These are phyloP conservation scores for Eupithecia subfuscata DNA, from an alignment of 2,888 invertebrate genomes.

Conservation along the genomic window DNA sequence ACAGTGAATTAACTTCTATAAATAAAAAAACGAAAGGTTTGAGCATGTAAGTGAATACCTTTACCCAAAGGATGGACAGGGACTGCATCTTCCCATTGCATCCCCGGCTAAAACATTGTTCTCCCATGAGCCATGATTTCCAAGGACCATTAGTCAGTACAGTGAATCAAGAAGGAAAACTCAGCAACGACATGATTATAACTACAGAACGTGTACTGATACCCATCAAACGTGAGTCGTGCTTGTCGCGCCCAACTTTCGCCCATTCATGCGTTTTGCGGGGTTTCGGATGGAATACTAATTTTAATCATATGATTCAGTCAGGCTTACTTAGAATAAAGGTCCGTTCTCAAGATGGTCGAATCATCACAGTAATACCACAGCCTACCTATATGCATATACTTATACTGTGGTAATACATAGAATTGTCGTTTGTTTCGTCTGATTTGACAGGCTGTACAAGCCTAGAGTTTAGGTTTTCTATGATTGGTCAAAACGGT, in stretches of 20 bases:
- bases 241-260: conserved; percentile 72
- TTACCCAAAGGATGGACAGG: not conserved
- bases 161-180: conserved; percentile 40
- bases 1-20: not conserved
- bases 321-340: not conserved
- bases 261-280: conserved; percentile 59
- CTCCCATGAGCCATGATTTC: conserved; percentile 19
- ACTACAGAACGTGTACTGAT: conserved; percentile 54
- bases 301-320: conserved; percentile 22
- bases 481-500: too few relatives aligned
- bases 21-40: not conserved
- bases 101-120: not conserved
- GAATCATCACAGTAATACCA: not conserved
- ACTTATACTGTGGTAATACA: too few relatives aligned
- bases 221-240: conserved; percentile 60
- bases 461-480: too few relatives aligned
- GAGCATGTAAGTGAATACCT: not conserved
- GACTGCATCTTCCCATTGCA: not conserved
- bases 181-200: conserved; percentile 50
- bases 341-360: not conserved
- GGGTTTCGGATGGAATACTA: conserved; percentile 39
- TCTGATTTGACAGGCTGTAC: too few relatives aligned
- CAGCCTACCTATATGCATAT: too few relatives aligned
- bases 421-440: not conserved
- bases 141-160: conserved; percentile 25